Evolutionary conservation across 2,888 invertebrate genomes (phyloP).

Genomic region (Chrysolina haemoptera): DNA sequence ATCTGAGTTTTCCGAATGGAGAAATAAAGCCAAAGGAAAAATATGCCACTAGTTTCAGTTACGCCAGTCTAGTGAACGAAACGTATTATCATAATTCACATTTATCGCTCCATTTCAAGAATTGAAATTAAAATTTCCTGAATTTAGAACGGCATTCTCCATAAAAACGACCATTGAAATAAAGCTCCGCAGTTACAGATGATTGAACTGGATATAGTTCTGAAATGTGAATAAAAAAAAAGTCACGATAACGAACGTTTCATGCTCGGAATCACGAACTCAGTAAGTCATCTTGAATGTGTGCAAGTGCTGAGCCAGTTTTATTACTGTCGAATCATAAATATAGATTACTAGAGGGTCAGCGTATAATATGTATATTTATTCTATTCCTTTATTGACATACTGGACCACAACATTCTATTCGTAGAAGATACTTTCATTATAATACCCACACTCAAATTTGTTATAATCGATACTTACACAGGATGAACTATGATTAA

Average conservation of each 20-base stretch:
- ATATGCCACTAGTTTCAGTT: slow-evolving; percentile 13
- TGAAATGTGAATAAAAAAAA: background rate
- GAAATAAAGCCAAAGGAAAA: background rate
- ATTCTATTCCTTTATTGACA: too few relatives aligned
- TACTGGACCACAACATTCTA: too few relatives aligned
- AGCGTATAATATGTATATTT: too few relatives aligned
- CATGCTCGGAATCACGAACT: slow-evolving; percentile 7
- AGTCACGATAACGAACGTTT: background rate
- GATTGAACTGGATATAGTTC: slow-evolving; percentile 18
- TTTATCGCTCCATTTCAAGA: slow-evolving; percentile 35
- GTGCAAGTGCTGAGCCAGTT: background rate
- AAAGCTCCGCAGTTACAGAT: slow-evolving; percentile 25
- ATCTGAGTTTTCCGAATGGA: background rate
- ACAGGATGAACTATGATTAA: too few relatives aligned
- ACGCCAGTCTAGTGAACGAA: slow-evolving; percentile 11
- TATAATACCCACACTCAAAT: too few relatives aligned
- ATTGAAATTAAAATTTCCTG: slow-evolving; percentile 29
- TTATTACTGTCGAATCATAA: background rate
- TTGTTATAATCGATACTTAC: too few relatives aligned
- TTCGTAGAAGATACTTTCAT: too few relatives aligned
- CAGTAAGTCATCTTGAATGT: background rate
- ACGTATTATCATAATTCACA: slow-evolving; percentile 35
- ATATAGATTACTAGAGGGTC: background rate
- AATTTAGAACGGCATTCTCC: slow-evolving; percentile 25
- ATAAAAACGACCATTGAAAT: slow-evolving; percentile 29